These are phyloP conservation scores for Phymastichus coffea DNA, from an alignment of 1,140 invertebrate genomes.

Conservation along the genomic window DNA sequence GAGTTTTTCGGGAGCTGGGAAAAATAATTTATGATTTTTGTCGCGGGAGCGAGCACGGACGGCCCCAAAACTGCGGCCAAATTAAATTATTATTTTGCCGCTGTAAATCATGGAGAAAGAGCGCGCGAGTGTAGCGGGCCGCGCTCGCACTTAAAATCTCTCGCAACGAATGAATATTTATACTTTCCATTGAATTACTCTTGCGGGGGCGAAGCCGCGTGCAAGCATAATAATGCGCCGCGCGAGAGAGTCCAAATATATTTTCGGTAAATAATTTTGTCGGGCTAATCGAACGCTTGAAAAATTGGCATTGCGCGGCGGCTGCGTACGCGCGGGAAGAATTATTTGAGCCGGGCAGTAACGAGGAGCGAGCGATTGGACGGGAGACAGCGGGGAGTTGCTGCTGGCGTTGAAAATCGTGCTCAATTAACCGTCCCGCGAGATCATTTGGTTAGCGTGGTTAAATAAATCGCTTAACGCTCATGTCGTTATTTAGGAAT, in stretches of 20 bases:
- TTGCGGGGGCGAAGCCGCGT: slow-evolving; percentile 33
- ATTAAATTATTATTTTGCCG: slow-evolving; percentile 59
- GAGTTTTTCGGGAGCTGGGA: too few species aligned
- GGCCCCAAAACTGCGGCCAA: slow-evolving; percentile 52
- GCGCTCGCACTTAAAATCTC: slow-evolving; percentile 51
- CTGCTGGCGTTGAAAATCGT: slow-evolving; percentile 13
- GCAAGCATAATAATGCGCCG: slow-evolving; percentile 46
- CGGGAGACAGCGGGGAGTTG: too few species aligned
- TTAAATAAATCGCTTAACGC: slow-evolving; percentile 18
- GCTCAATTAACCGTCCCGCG: slow-evolving; percentile 15
- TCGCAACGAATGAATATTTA: slow-evolving; percentile 57
- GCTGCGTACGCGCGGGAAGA: neutral
- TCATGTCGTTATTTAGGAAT: slow-evolving; percentile 12
- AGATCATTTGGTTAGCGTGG: slow-evolving; percentile 21
- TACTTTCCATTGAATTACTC: slow-evolving; percentile 59
- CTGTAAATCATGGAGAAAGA: slow-evolving; percentile 53
- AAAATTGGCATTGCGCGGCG: slow-evolving; percentile 46
- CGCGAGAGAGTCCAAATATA: slow-evolving; percentile 54
- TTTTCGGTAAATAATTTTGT: slow-evolving; percentile 54
- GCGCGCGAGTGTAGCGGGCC: slow-evolving; percentile 10
- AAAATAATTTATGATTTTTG: slow-evolving; percentile 59
- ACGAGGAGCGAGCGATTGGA: neutral
- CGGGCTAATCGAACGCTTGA: slow-evolving; percentile 43
- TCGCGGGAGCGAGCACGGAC: too few species aligned
- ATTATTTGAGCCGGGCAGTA: neutral